Percentiles rank a stretch among this genome's conserved stretches.
phyloP scores from a whole-genome alignment of 2,888 invertebrate species.

The Cetonia aurata region DNA sequence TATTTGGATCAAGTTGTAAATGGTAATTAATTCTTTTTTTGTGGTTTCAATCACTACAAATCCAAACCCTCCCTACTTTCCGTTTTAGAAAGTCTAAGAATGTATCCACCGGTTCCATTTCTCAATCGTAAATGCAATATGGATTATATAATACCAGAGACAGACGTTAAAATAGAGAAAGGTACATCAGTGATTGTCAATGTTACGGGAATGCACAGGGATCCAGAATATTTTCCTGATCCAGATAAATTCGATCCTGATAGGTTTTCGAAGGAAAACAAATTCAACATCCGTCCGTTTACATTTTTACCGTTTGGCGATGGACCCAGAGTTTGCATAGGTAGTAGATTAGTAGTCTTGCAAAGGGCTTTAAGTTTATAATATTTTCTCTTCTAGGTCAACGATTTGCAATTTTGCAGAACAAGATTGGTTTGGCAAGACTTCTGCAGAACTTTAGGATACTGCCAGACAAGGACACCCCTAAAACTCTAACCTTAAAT shows the following conservation, averaged over 20 bases:
- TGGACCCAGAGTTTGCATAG: too few species aligned
- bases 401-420: slow-evolving; percentile 72
- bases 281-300: slow-evolving; percentile 57
- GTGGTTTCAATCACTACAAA: too few species aligned
- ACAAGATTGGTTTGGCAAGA: slow-evolving; percentile 70
- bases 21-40: slow-evolving; percentile 51
- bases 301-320: slow-evolving; percentile 54
- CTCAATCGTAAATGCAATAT: slow-evolving; percentile 69
- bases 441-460: slow-evolving; percentile 65
- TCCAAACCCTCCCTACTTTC: too few species aligned
- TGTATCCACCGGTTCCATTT: slow-evolving; percentile 62
- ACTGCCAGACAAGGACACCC: slow-evolving; percentile 59
- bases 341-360: too few species aligned
- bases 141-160: slow-evolving; percentile 68
- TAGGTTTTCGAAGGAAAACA: slow-evolving; percentile 68
- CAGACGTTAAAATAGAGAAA: slow-evolving; percentile 67
- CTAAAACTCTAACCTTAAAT: slow-evolving; percentile 63
- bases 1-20: slow-evolving; percentile 65
- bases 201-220: slow-evolving; percentile 71
- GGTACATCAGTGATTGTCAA: slow-evolving; percentile 70
- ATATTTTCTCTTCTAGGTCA: slow-evolving; percentile 58
- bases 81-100: slow-evolving; percentile 56
- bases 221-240: slow-evolving; percentile 70
- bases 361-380: not conserved
- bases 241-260: slow-evolving; percentile 72